Percentiles rank a stretch among this genome's conserved stretches.
phyloP scores from a whole-genome alignment of 1,140 invertebrate species.

The Cyclina sinensis region DNA sequence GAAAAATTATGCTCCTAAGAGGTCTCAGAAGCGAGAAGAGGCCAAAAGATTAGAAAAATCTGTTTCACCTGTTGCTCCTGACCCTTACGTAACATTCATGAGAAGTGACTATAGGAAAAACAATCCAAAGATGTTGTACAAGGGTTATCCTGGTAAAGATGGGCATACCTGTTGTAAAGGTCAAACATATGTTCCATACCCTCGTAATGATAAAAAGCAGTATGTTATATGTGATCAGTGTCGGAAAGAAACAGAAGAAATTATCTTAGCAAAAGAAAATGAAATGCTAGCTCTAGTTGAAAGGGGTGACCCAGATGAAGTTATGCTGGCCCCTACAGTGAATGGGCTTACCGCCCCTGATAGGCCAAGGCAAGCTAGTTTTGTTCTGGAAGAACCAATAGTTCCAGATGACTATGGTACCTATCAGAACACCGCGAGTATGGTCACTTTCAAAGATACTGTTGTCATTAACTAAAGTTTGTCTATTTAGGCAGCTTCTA shows the following conservation, averaged over 20 bases:
- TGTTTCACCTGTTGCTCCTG: constrained; percentile 19
- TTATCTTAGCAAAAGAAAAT: constrained; percentile 42
- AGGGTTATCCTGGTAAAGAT: constrained; percentile 29
- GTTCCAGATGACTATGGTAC: constrained; percentile 33
- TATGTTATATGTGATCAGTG: constrained; percentile 58
- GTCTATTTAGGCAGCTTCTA: too few species aligned
- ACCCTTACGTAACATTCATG: constrained; percentile 50
- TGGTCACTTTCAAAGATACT: constrained; percentile 62
- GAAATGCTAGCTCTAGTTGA: constrained; percentile 20
- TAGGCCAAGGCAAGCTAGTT: constrained; percentile 44
- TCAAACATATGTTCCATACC: constrained; percentile 16
- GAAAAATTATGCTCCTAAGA: constrained; percentile 74
- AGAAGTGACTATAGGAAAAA: constrained; percentile 63
- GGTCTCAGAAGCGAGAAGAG: constrained; percentile 75
- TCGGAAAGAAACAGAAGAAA: constrained; percentile 35
- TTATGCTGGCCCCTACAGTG: constrained; percentile 41
- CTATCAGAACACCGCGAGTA: constrained; percentile 12
- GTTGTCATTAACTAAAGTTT: constrained; percentile 63
- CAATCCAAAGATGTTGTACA: constrained; percentile 46
- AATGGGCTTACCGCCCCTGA: constrained; percentile 54
- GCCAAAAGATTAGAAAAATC: constrained; percentile 65
- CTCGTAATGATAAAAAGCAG: constrained; percentile 47
- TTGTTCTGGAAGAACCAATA: constrained; percentile 55
- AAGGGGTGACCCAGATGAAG: not conserved
- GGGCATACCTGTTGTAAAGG: constrained; percentile 58